Conservation (phyloP, 2,797 vertebrate species). For the Brachyalestes nurse region DNA sequence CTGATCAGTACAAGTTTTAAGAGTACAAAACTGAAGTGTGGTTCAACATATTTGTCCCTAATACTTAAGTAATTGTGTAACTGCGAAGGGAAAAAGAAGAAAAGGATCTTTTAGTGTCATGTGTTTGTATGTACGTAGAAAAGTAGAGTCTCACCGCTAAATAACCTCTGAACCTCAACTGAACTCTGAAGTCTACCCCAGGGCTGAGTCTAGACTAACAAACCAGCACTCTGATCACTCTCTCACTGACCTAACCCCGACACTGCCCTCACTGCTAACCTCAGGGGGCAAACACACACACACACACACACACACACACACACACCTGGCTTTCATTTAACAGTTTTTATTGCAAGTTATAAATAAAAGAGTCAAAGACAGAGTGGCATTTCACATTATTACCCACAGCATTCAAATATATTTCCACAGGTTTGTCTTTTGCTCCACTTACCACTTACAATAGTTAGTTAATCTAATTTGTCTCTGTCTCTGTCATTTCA, state of each 20-base stretch:
- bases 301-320: slow-evolving; percentile 37
- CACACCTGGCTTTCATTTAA: slow-evolving; percentile 60
- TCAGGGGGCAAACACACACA: slow-evolving; percentile 46
- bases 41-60: too few relatives aligned
- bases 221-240: slow-evolving; percentile 64
- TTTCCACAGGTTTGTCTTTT: too few relatives aligned
- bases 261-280: slow-evolving; percentile 52
- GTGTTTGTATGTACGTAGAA: not conserved
- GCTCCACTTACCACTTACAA: too few relatives aligned
- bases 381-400: too few relatives aligned
- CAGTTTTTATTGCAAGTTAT: slow-evolving; percentile 43
- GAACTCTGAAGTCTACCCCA: slow-evolving; percentile 68
- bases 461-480: too few relatives aligned
- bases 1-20: too few relatives aligned
- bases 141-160: slow-evolving; percentile 34
- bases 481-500: too few relatives aligned
- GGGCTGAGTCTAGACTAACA: slow-evolving; percentile 67
- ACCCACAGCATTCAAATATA: too few relatives aligned
- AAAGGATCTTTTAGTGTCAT: not conserved
- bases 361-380: not conserved
- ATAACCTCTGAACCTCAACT: slow-evolving; percentile 64
- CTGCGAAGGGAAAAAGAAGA: too few relatives aligned
- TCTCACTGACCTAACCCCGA: slow-evolving; percentile 51
- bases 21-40: too few relatives aligned
- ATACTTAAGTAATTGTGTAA: too few relatives aligned